These are phyloP conservation scores for Cheilosia urbana DNA, from an alignment of 2,888 invertebrate genomes.

Conservation along the genomic window DNA sequence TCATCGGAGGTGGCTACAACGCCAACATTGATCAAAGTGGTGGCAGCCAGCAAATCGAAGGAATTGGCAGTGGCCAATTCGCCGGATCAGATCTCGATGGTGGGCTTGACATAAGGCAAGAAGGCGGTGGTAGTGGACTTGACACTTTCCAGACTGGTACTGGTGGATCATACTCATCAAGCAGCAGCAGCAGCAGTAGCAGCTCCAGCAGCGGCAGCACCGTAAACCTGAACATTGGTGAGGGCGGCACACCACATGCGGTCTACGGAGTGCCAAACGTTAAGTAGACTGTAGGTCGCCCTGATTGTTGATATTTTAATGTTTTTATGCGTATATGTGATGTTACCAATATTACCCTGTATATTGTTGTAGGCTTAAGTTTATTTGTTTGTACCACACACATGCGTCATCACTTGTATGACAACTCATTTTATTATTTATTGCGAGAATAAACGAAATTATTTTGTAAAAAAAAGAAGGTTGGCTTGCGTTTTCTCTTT, in stretches of 20 bases:
- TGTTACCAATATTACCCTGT: conserved; percentile 59
- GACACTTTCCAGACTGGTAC: conserved; percentile 27
- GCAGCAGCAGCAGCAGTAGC: conserved; percentile 19
- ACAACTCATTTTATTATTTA: conserved; percentile 74
- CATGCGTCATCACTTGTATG: conserved; percentile 66
- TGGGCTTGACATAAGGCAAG: conserved; percentile 70
- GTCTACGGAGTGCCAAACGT: conserved; percentile 77
- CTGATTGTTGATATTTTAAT: conserved; percentile 37
- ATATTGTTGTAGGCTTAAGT: conserved; percentile 52
- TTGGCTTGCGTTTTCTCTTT: conserved; percentile 17
- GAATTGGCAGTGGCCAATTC: conserved; percentile 50
- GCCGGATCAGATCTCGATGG: conserved; percentile 66
- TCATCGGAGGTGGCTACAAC: conserved; percentile 56
- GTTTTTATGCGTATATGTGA: conserved; percentile 66
- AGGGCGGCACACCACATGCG: conserved; percentile 64
- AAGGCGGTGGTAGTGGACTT: conserved; percentile 66
- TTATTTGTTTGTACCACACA: conserved; percentile 39
- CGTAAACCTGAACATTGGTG: conserved; percentile 40
- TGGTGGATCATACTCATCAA: conserved; percentile 28
- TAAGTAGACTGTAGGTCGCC: conserved; percentile 44
- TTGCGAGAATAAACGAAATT: conserved; percentile 75
- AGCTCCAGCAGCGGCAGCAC: conserved; percentile 36
- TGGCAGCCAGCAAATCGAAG: conserved; percentile 40
- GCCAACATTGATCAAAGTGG: conserved; percentile 42
- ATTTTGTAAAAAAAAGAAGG: conserved; percentile 8